Evolutionary conservation across 1,140 invertebrate species (phyloP), one percentile per base, ranked within the genome.

Genomic region (Dendrolimus kikuchii): DNA sequence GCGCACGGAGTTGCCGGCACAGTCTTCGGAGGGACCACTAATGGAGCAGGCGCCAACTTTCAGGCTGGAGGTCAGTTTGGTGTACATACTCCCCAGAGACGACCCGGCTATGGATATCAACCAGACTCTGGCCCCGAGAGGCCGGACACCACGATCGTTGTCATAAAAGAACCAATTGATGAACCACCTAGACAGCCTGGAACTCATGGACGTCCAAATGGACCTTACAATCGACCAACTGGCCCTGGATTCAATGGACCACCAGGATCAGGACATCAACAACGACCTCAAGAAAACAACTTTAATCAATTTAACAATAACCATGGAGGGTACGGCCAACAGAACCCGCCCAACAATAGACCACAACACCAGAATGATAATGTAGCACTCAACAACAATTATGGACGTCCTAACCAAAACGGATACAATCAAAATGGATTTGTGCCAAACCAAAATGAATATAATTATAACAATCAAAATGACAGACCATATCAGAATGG

Each of bases 1-100:
- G 50, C 64, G 9, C 48, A 67, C 7, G 49, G 53, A 7, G 49
- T 46, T 0, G 58, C 62, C 5, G 43, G 38, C 37, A 10, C 59
- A 2, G 8, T 65, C 37, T 37, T 62, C 5, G 60, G 55, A 7
- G 60, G 57, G 10, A 9, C 59, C 5, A 39, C 49, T 7, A 38
- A 55, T 42, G 49, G 47, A 9, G 8, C 55, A n/a, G n/a, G 53
- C 46, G 38, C 57, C 6, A 60, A 60, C 41, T 5, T 61, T 5
- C 41, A 51, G 36, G 23, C 23, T 23, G 23, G 23, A 23, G 51
- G 55, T n/a, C 49, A 52, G 5, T 40, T 53, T 36, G 51, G 49
- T 4, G 45, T 46, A 10, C 43, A 43, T 8, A 40, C 38, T 37
- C 46, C 42, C 6, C 52, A 51, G 7, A 48, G 42, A 8, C 38